phyloP scores from a whole-genome alignment of 2,113 vertebrate species.

The Columba janthina region DNA sequence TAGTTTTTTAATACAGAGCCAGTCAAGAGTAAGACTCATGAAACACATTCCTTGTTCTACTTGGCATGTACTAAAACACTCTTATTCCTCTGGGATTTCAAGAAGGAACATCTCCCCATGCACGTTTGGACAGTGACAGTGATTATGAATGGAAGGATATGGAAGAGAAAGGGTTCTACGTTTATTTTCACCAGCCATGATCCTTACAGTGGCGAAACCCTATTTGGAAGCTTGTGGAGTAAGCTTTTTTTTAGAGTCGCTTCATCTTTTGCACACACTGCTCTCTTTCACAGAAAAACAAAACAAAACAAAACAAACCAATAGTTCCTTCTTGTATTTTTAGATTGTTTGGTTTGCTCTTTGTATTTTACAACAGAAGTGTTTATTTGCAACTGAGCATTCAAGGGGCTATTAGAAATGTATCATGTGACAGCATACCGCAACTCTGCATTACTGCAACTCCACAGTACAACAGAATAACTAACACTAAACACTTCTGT shows the following conservation, averaged over 20 bases:
- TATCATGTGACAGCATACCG: background rate
- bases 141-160: background rate
- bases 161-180: background rate
- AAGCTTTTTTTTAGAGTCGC: background rate
- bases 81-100: background rate
- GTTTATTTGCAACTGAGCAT: background rate
- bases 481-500: background rate
- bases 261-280: background rate
- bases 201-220: background rate
- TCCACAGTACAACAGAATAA: background rate
- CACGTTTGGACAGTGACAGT: background rate
- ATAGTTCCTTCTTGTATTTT: background rate
- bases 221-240: background rate
- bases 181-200: background rate
- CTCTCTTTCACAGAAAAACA: background rate
- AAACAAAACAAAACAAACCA: background rate
- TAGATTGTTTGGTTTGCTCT: background rate
- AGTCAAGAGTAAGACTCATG: background rate
- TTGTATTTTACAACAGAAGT: constrained; percentile 2
- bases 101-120: background rate
- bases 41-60: background rate
- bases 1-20: background rate
- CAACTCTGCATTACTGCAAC: background rate
- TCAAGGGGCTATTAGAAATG: background rate
- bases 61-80: background rate